These are phyloP conservation scores for Sebastes hubbsi DNA, from an alignment of 2,797 vertebrate genomes.

Conservation along the genomic window DNA sequence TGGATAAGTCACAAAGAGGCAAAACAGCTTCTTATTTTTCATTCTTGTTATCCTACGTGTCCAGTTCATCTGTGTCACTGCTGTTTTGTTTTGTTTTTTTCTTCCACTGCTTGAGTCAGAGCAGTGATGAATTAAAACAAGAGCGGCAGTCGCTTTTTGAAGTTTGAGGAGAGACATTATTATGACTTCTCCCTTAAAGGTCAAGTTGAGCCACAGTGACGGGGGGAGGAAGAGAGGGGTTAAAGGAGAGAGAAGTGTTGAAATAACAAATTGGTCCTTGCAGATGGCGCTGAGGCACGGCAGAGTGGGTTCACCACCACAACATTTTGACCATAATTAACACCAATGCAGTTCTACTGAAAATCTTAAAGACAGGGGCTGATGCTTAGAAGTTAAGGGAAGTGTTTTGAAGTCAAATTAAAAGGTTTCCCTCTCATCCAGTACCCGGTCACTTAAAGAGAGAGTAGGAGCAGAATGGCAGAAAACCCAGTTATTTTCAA, in stretches of 20 bases:
- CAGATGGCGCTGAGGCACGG: constrained; percentile 53
- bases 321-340: constrained; percentile 39
- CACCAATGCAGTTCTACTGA: constrained; percentile 1
- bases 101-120: constrained; percentile 61
- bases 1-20: constrained; percentile 55
- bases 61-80: constrained; percentile 68
- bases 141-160: constrained; percentile 69
- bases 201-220: constrained; percentile 73
- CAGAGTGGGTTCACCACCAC: constrained; percentile 26
- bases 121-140: constrained; percentile 70
- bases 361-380: neutral
- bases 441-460: neutral
- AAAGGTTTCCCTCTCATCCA: constrained; percentile 23
- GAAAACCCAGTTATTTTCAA: constrained; percentile 24
- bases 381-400: neutral
- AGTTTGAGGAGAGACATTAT: constrained; percentile 73
- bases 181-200: constrained; percentile 77
- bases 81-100: constrained; percentile 23
- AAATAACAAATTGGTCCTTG: constrained; percentile 66
- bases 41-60: constrained; percentile 71
- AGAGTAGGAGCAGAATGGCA: neutral
- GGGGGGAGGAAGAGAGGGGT: constrained; percentile 32
- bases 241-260: constrained; percentile 68
- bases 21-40: constrained; percentile 69
- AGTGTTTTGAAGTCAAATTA: constrained; percentile 20